A percentile compares a stretch with the other conserved stretches of the same genome.
Conservation (phyloP, 2,888 invertebrate species). For the Machimus rusticus region DNA sequence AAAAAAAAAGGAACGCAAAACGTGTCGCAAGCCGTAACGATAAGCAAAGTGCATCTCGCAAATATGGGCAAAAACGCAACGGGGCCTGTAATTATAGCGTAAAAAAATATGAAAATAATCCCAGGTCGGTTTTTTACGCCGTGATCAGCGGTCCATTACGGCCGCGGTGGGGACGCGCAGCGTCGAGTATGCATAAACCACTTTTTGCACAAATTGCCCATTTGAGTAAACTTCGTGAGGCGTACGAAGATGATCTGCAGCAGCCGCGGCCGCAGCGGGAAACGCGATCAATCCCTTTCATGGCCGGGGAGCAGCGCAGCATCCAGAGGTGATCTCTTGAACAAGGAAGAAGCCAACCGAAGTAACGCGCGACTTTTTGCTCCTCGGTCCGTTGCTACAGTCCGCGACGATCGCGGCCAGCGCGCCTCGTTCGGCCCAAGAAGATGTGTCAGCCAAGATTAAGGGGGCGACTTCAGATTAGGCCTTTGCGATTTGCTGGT, state of each 20-base stretch:
- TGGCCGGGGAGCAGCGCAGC: background rate
- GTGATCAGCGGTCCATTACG: constrained; percentile 33
- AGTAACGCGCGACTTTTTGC: constrained; percentile 7
- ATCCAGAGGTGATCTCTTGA: constrained; percentile 19
- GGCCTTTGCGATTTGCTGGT: constrained; percentile 36
- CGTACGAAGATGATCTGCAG: constrained; percentile 19
- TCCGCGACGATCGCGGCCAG: background rate
- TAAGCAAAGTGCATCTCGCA: constrained; percentile 34
- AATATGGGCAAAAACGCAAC: constrained; percentile 37
- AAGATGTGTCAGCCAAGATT: constrained; percentile 38
- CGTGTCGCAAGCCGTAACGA: constrained; percentile 32
- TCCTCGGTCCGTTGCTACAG: background rate
- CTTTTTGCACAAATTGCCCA: constrained; percentile 41
- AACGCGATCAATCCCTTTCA: constrained; percentile 35
- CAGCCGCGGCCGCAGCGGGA: constrained; percentile 10
- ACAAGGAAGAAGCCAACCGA: constrained; percentile 35
- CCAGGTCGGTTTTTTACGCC: constrained; percentile 34
- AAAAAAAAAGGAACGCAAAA: background rate
- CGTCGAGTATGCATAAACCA: constrained; percentile 34
- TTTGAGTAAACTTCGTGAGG: constrained; percentile 36
- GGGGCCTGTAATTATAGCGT: constrained; percentile 35
- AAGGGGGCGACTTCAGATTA: constrained; percentile 41
- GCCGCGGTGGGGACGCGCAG: constrained; percentile 3
- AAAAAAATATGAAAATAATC: constrained; percentile 39
- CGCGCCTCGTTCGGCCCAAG: background rate